Evolutionary conservation across 1,140 invertebrate genomes (phyloP).

Genomic region (Trichonephila inaurata): DNA sequence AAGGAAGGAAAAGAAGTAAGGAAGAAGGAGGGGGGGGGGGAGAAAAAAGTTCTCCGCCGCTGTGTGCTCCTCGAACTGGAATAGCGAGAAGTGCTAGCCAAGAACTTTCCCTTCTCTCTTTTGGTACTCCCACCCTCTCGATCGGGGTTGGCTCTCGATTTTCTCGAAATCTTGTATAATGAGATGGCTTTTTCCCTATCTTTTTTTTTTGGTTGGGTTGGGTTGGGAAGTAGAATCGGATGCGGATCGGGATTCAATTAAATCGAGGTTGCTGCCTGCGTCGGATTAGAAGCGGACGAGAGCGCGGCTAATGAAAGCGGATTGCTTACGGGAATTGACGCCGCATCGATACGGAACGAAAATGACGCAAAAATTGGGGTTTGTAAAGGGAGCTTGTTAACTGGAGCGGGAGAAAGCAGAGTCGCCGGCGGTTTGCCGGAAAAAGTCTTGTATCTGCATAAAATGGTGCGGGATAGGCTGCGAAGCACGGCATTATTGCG

Average conservation of each 20-base stretch:
- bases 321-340: constrained; percentile 32
- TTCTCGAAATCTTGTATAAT: constrained; percentile 49
- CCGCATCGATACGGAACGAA: constrained; percentile 7
- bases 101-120: constrained; percentile 29
- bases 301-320: constrained; percentile 46
- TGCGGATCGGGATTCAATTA: constrained; percentile 59
- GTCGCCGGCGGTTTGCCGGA: neutral
- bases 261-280: neutral
- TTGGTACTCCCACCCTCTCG: neutral
- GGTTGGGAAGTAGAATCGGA: constrained; percentile 8
- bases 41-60: constrained; percentile 2
- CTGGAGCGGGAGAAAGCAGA: neutral
- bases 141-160: neutral
- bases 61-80: neutral
- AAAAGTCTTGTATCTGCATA: neutral
- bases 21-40: neutral
- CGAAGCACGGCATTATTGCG: neutral
- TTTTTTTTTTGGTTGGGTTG: neutral
- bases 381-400: neutral
- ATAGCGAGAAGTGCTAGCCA: constrained; percentile 10
- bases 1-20: neutral
- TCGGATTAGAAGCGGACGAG: neutral
- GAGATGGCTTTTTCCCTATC: constrained; percentile 38
- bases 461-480: neutral
- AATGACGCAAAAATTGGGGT: neutral